Evolutionary conservation across 2,797 vertebrate genomes (phyloP).

Genomic region (Sebastes trivittatus): DNA sequence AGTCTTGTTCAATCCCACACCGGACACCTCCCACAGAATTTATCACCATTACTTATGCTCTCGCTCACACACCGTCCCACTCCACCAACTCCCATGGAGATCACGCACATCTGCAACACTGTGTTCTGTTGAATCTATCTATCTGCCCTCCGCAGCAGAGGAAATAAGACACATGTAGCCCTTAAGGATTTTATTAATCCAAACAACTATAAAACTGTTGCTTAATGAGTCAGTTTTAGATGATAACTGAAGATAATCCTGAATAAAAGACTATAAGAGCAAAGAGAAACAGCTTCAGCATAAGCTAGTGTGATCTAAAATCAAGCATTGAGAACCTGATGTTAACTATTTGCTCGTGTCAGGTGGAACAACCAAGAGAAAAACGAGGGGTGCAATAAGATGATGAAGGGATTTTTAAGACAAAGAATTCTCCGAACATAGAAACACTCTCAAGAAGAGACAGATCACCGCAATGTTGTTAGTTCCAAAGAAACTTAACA

Average conservation of each 20-base stretch:
- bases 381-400: background rate
- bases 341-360: background rate
- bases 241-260: background rate
- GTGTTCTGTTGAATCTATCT: background rate
- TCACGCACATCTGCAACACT: background rate
- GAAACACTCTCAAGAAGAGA: background rate
- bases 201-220: background rate
- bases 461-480: background rate
- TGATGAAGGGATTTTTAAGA: background rate
- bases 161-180: background rate
- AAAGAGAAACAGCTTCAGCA: background rate
- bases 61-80: background rate
- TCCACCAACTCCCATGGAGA: conserved; percentile 14
- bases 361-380: background rate
- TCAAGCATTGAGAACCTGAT: background rate
- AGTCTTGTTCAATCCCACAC: too few species aligned
- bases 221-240: background rate
- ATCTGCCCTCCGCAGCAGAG: background rate
- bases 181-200: background rate
- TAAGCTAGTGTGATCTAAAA: background rate
- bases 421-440: background rate
- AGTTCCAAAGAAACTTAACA: background rate
- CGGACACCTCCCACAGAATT: too few species aligned
- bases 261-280: background rate
- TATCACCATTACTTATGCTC: background rate